A percentile compares a stretch with the other conserved stretches of the same genome.
Conservation (phyloP, 2,888 invertebrate genomes). For the Syrista parreyssii region DNA sequence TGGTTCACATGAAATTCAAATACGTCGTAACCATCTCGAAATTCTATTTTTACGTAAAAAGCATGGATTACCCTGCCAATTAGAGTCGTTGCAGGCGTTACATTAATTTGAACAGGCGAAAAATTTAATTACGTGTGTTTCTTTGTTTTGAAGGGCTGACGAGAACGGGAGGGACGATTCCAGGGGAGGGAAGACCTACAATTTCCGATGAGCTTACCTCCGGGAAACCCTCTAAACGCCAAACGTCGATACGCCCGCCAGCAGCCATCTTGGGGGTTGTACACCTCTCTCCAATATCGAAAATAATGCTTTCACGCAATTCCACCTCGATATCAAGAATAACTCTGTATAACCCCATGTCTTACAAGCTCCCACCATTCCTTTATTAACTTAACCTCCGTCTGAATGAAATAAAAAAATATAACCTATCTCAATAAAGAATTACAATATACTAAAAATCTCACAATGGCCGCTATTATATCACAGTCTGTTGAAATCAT, state of each 20-base stretch:
- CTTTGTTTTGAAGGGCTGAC: slow-evolving; percentile 56
- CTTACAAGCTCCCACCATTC: not conserved
- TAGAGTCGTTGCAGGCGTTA: not conserved
- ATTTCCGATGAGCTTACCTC: slow-evolving; percentile 66
- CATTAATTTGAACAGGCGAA: slow-evolving; percentile 48
- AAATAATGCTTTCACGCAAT: slow-evolving; percentile 54
- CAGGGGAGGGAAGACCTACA: slow-evolving; percentile 64
- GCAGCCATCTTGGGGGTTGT: slow-evolving; percentile 63
- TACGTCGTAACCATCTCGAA: not conserved
- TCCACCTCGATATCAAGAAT: slow-evolving; percentile 33
- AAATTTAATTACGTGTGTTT: slow-evolving; percentile 63
- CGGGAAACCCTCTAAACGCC: slow-evolving; percentile 63
- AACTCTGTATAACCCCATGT: not conserved
- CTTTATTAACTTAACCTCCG: not conserved
- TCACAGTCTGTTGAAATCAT: no score
- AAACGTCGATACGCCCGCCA: slow-evolving; percentile 64
- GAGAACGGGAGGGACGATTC: slow-evolving; percentile 49
- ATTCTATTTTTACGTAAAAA: not conserved
- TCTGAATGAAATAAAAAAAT: not conserved
- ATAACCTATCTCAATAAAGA: not conserved
- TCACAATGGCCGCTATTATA: not conserved
- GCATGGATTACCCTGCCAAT: not conserved
- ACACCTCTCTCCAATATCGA: slow-evolving; percentile 46
- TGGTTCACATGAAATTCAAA: not conserved
- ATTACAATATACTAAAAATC: not conserved